Percentiles rank a stretch among this genome's conserved stretches.
phyloP scores from a whole-genome alignment of 2,888 invertebrate species.

The Apamea anceps region DNA sequence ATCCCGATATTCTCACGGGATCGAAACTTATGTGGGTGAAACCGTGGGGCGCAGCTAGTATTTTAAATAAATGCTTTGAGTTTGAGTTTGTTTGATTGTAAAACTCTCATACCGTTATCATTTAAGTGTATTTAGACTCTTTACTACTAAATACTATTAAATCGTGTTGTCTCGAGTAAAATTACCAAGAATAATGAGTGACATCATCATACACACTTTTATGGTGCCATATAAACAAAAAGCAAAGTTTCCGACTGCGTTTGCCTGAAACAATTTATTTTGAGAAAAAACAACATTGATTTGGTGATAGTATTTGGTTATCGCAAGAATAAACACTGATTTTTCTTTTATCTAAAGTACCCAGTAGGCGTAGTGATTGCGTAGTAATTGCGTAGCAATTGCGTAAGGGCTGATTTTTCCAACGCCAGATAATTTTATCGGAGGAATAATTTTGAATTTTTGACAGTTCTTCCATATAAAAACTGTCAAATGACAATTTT shows the following conservation, averaged over 20 bases:
- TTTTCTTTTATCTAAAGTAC: background rate
- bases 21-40: too few species aligned
- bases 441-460: too few species aligned
- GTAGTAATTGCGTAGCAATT: background rate
- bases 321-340: background rate
- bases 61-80: background rate
- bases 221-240: conserved; percentile 22
- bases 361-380: background rate
- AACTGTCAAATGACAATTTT: too few species aligned
- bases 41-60: background rate
- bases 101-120: background rate
- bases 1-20: too few species aligned
- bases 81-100: background rate
- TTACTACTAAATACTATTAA: background rate
- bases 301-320: background rate
- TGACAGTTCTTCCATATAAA: too few species aligned
- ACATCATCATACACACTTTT: conserved; percentile 13
- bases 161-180: background rate
- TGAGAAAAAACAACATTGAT: background rate
- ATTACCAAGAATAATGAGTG: conserved; percentile 3
- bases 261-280: conserved; percentile 1
- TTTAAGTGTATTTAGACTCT: background rate
- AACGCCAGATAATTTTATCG: too few species aligned
- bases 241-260: conserved; percentile 16
- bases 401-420: too few species aligned